Percentiles rank a stretch among this genome's conserved stretches.
These are phyloP conservation scores for Phortica magna DNA, from an alignment of 2,888 invertebrate genomes.

Conservation along the genomic window DNA sequence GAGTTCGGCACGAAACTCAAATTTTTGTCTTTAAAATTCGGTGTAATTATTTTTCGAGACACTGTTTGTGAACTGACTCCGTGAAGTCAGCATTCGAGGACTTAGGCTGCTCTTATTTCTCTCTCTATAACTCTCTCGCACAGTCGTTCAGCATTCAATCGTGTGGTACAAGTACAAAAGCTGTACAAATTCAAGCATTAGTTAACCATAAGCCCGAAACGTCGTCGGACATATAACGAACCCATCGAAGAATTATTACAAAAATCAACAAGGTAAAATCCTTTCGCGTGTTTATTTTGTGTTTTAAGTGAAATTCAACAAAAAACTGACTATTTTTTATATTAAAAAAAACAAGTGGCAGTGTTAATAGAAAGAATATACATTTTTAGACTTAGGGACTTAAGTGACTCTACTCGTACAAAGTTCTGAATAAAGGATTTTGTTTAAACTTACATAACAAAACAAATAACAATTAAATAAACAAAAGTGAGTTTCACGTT, in stretches of 20 bases:
- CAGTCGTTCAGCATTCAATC: background rate
- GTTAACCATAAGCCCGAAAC: background rate
- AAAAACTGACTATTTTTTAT: background rate
- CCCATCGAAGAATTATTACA: conserved; percentile 1
- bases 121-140: background rate
- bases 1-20: conserved; percentile 30
- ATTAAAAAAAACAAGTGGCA: background rate
- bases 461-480: conserved; percentile 17
- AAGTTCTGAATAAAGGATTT: background rate
- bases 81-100: conserved; percentile 57
- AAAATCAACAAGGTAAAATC: conserved; percentile 21
- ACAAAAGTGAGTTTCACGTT: background rate
- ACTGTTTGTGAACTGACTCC: conserved; percentile 72
- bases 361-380: background rate
- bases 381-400: background rate
- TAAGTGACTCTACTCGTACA: background rate
- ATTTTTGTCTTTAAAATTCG: conserved; percentile 71
- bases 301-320: background rate
- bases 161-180: background rate
- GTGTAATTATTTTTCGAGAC: conserved; percentile 68
- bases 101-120: conserved; percentile 6
- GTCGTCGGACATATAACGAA: background rate
- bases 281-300: conserved; percentile 15
- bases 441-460: background rate
- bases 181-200: background rate